Conservation (phyloP, 2,888 invertebrate species). For the Oscheius myriophilus region DNA sequence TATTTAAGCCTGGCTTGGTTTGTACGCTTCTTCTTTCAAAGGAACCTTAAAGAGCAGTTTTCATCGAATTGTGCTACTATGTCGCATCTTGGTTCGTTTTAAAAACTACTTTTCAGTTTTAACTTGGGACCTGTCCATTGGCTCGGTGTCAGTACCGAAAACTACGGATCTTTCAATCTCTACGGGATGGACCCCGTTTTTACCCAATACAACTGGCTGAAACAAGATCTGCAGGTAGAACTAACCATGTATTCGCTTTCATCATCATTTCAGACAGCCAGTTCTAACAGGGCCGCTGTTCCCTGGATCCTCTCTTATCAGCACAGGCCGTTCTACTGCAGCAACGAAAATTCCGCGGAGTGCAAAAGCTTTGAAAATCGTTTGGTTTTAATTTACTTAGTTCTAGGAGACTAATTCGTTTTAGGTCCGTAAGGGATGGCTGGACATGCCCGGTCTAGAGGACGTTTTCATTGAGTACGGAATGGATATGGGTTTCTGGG, state of each 20-base stretch:
- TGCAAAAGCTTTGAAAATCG: slow-evolving; percentile 71
- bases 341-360: slow-evolving; percentile 73
- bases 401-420: slow-evolving; percentile 10
- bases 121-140: slow-evolving; percentile 91
- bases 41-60: too few relatives aligned
- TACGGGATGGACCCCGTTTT: slow-evolving; percentile 82
- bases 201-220: slow-evolving; percentile 68
- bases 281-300: slow-evolving; percentile 78
- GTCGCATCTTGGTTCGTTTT: slow-evolving; percentile 39
- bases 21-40: too few relatives aligned
- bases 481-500: slow-evolving; percentile 92
- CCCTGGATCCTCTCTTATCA: slow-evolving; percentile 88
- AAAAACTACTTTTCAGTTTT: slow-evolving; percentile 80
- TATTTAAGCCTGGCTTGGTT: too few relatives aligned
- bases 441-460: slow-evolving; percentile 78
- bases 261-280: slow-evolving; percentile 51
- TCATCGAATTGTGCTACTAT: too few relatives aligned
- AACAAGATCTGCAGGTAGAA: slow-evolving; percentile 59
- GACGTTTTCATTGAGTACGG: slow-evolving; percentile 85
- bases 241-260: not conserved
- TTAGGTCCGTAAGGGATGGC: slow-evolving; percentile 68
- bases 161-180: slow-evolving; percentile 85
- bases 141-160: slow-evolving; percentile 89
- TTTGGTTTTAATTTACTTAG: slow-evolving; percentile 77
- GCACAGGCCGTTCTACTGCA: slow-evolving; percentile 91